Base-by-base conservation (phyloP, 2,113 vertebrate genomes). In the Peromyscus maniculatus region DNA sequence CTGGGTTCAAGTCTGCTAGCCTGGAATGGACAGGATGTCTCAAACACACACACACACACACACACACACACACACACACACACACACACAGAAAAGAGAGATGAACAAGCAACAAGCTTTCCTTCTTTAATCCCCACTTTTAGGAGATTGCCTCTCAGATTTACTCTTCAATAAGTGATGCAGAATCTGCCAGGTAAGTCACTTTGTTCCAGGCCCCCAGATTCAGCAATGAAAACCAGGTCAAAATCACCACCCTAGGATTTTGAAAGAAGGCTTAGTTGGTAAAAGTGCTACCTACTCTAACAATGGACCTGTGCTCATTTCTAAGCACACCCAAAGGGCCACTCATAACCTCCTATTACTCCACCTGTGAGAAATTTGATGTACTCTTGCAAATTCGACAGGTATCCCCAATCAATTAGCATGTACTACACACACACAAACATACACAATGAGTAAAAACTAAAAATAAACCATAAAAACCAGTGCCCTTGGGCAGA, bases 1-100 rank as follows among this genome's bases (percentile, higher is more conserved):
- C 46, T 31, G 13, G 46, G 12, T 2, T 46, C 16, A 78, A 13
- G 12, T 78, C 12, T 49, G 0, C 43, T 6, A 15, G 7, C 0
- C 46, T 79, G 28, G 7, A 7, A 15, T 17, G 13, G 46, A 79
- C 10, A 52, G 28, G 77, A 28, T 64, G 22, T 26, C 10, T 17
- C 13, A 59, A 15, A 15, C 16, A 59, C 55, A 57, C 55, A 57
- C 55, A 57, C 55, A 57, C 55, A 59, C 57, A 59, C 57, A 67
- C 66, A 67, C 66, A 67, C 66, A 66, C 66, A 67, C 28, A 67
- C 66, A 67, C 28, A 67, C 66, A 67, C 66, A 67, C 66, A 67
- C 24, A 66, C 39, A 43, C 39, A 43, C 39, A 43, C 39, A 43
- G 2, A 43, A 10, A 55, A 15, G 55, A 55, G 55, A 55, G 55